Evolutionary conservation across 2,888 invertebrate genomes (phyloP), one percentile per base, ranked within the genome.

Genomic region (Seira musarum): DNA sequence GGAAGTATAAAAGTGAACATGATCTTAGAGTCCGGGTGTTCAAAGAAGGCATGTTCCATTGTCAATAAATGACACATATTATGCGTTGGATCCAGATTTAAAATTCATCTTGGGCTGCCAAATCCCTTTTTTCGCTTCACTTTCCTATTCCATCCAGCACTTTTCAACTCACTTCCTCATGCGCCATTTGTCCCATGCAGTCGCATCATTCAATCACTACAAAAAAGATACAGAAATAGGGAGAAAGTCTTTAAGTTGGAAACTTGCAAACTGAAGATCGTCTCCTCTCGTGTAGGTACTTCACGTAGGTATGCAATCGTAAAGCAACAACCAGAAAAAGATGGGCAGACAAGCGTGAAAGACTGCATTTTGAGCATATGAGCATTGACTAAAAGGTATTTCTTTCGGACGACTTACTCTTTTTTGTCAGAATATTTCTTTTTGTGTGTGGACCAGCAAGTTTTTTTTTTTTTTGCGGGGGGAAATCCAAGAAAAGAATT

Each of bases 181-280:
- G 76, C 76, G 76, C 69, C 76, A 76, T 76, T 76, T 76, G 76
- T 76, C 68, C 76, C 64, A 63, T 76, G 69, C 68, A 76, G 76
- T 69, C 76, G 76, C 76, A 76, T 76, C 76, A 76, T 76, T 76
- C 76, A 76, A 76, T 76, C 69, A 76, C 69, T 69, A 69, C 30
- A 8, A 30, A 30, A 30, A 30, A 76, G 76, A 76, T 69, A 61
- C 76, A 75, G 61, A 67, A 67, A 75, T 67, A 40, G 46, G 67
- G 61, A 2, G 8, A 30, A 30, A 30, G 30, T 30, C 30, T 30
- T 30, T 25, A 57, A n/a, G 40, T 35, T 66, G 60, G 60, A 57
- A 67, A 64, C 40, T 60, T 46, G 19, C 40, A 66, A 25, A 64
- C 64, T 22, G 21, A 17, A 67, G 67, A 65, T 3, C 6, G 40